These are phyloP conservation scores for Zenarchopterus dispar DNA, from an alignment of 2,797 vertebrate species.

Conservation along the genomic window DNA sequence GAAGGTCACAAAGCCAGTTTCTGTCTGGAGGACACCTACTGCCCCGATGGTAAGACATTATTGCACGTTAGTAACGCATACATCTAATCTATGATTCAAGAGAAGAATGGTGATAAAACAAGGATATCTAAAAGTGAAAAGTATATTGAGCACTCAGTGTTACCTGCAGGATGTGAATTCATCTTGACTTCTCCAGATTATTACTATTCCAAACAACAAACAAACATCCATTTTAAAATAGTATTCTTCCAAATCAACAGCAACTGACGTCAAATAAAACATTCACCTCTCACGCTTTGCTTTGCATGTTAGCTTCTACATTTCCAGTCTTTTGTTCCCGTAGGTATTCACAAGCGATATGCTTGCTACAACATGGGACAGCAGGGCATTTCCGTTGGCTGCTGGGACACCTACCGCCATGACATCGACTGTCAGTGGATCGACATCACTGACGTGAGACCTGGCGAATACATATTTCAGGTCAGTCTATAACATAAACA, in stretches of 20 bases:
- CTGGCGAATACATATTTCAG: slow-evolving; percentile 95
- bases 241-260: no score
- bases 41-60: slow-evolving; percentile 86
- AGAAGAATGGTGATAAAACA: slow-evolving; percentile 31
- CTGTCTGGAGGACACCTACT: slow-evolving; percentile 96
- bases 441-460: slow-evolving; percentile 90
- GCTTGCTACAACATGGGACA: slow-evolving; percentile 95
- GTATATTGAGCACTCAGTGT: neutral
- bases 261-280: no score
- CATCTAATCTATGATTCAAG: neutral
- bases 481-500: slow-evolving; percentile 60
- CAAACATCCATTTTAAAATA: no score
- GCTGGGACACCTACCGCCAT: slow-evolving; percentile 96
- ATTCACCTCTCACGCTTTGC: neutral
- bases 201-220: no score
- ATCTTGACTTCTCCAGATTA: no score
- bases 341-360: slow-evolving; percentile 88
- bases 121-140: no score
- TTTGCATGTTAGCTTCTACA: neutral
- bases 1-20: slow-evolving; percentile 99
- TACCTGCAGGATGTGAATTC: neutral
- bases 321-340: neutral
- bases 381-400: slow-evolving; percentile 92
- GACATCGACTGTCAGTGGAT: slow-evolving; percentile 98
- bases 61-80: neutral